Evolutionary conservation across 1,140 invertebrate species (phyloP).

Genomic region (Drosophila melanogaster): Release_6_plus_ISO1_MT NT_033777.3:10247001-10247500

Average conservation of each 20-base stretch:
- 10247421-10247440: constrained; percentile 58
- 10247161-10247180: constrained; percentile 71
- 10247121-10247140: constrained; percentile 79
- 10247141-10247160: constrained; percentile 80
- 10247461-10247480: constrained; percentile 51
- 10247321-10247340: constrained; percentile 41
- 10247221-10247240: not conserved
- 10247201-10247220: constrained; percentile 51
- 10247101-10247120: constrained; percentile 69
- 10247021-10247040: constrained; percentile 78
- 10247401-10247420: constrained; percentile 37
- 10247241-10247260: not conserved
- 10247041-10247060: constrained; percentile 74
- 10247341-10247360: constrained; percentile 65
- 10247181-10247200: constrained; percentile 75
- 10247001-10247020: constrained; percentile 74
- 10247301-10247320: constrained; percentile 64
- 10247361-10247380: constrained; percentile 32
- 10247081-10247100: constrained; percentile 82
- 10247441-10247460: constrained; percentile 45
- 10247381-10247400: constrained; percentile 50
- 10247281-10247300: constrained; percentile 31
- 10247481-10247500: constrained; percentile 26
- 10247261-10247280: constrained; percentile 62
- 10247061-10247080: constrained; percentile 77